A percentile compares a stretch with the other conserved stretches of the same genome.
phyloP scores from a whole-genome alignment of 2,888 invertebrate genomes.

The Portevinia maculata region DNA sequence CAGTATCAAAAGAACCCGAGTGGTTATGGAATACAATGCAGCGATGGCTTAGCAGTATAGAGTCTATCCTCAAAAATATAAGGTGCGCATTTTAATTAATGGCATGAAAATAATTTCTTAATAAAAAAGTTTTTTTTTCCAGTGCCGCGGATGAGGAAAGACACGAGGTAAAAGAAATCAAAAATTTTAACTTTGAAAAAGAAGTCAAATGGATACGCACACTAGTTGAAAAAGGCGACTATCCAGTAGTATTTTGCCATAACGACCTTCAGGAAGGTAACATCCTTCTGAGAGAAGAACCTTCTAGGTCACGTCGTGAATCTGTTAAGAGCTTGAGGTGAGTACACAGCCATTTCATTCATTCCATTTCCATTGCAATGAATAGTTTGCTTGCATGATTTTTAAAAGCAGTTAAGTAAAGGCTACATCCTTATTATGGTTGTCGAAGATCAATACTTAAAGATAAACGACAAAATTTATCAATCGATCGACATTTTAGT shows the following conservation, averaged over 20 bases:
- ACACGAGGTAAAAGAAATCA: slow-evolving; percentile 45
- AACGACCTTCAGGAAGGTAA: slow-evolving; percentile 96
- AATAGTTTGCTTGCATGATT: slow-evolving; percentile 66
- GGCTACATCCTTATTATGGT: too few species aligned
- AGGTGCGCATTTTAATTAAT: slow-evolving; percentile 61
- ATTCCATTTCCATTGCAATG: slow-evolving; percentile 24
- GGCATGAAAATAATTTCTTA: background rate
- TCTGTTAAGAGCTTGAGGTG: slow-evolving; percentile 77
- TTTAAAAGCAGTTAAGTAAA: slow-evolving; percentile 59
- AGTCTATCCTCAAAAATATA: slow-evolving; percentile 81
- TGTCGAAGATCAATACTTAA: too few species aligned
- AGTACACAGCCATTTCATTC: background rate
- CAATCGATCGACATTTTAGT: too few species aligned
- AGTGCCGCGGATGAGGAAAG: slow-evolving; percentile 42
- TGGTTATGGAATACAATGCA: slow-evolving; percentile 97
- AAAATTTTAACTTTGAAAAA: slow-evolving; percentile 84
- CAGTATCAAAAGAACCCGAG: slow-evolving; percentile 96
- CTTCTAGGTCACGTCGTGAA: slow-evolving; percentile 75
- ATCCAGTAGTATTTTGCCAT: slow-evolving; percentile 96
- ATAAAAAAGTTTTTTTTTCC: slow-evolving; percentile 4
- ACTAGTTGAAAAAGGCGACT: slow-evolving; percentile 85
- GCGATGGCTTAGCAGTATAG: slow-evolving; percentile 88
- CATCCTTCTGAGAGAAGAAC: slow-evolving; percentile 84
- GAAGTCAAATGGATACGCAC: slow-evolving; percentile 89
- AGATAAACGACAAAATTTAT: too few species aligned